Evolutionary conservation across 2,888 invertebrate genomes (phyloP).

Genomic region (Pteria penguin): DNA sequence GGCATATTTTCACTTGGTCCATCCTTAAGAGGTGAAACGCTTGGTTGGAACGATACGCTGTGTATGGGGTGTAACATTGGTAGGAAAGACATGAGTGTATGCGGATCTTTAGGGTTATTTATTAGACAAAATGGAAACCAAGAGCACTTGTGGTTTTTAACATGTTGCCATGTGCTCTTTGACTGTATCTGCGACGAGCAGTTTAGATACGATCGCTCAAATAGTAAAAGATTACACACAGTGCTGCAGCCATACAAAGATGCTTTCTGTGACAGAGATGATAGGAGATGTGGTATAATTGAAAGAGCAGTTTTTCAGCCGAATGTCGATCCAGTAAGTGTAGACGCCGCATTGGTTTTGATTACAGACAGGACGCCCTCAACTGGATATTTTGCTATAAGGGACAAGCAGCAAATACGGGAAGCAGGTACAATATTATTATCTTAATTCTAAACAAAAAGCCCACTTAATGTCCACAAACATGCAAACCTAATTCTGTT

Average conservation of each 20-base stretch:
- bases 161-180: not conserved
- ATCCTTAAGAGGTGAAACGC: not conserved
- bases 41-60: not conserved
- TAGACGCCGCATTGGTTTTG: not conserved
- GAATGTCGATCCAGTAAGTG: not conserved
- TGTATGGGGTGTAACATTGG: not conserved
- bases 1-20: not conserved
- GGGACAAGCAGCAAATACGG: no score
- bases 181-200: not conserved
- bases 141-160: not conserved
- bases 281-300: not conserved
- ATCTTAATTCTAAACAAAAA: no score
- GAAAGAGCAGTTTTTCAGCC: not conserved
- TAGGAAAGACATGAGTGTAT: not conserved
- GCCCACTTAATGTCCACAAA: no score
- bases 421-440: no score
- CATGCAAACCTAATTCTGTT: no score
- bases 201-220: not conserved
- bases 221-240: not conserved
- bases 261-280: not conserved
- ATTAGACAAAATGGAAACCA: not conserved
- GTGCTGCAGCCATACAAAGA: not conserved
- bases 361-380: not conserved
- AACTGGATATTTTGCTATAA: not conserved
- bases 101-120: not conserved